Evolutionary conservation across 2,888 invertebrate genomes (phyloP).

Genomic region (Molorchus minor): DNA sequence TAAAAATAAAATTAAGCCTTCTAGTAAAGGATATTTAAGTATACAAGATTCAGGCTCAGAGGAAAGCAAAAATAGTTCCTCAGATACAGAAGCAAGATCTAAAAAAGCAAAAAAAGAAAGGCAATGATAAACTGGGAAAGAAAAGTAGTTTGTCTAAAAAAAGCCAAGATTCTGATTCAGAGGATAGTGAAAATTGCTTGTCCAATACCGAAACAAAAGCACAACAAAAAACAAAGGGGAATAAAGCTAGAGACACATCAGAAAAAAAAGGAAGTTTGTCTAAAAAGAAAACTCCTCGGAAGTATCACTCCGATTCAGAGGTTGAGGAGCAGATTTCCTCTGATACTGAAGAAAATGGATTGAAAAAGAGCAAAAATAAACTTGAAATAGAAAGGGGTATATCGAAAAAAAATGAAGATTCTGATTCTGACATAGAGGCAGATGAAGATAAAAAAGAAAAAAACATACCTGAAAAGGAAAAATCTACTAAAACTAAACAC

Average conservation of each 20-base stretch:
- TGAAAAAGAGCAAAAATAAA: not conserved
- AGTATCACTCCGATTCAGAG: conserved; percentile 4
- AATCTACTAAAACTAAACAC: conserved; percentile 7
- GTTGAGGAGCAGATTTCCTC: conserved; percentile 1
- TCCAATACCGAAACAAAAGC: not conserved
- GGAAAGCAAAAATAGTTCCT: not conserved
- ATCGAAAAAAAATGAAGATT: too few species aligned
- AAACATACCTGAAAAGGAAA: not conserved
- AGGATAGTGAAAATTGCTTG: not conserved
- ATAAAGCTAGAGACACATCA: not conserved
- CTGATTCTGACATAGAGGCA: too few species aligned
- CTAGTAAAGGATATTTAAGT: too few species aligned
- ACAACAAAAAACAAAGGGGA: conserved; percentile 14
- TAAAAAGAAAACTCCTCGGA: conserved; percentile 15
- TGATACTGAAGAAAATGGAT: conserved; percentile 20
- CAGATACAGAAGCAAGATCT: not conserved
- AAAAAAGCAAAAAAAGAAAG: not conserved
- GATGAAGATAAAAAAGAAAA: too few species aligned
- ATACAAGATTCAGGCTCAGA: too few species aligned
- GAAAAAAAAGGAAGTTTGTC: not conserved
- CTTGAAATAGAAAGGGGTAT: too few species aligned
- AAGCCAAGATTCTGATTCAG: not conserved
- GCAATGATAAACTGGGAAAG: not conserved
- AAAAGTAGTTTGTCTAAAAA: too few species aligned
- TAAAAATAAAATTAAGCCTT: not conserved